Percentiles rank a stretch among this genome's conserved stretches.
Evolutionary conservation across 1,140 invertebrate species (phyloP).

Genomic region (Neodiprion lecontei): DNA sequence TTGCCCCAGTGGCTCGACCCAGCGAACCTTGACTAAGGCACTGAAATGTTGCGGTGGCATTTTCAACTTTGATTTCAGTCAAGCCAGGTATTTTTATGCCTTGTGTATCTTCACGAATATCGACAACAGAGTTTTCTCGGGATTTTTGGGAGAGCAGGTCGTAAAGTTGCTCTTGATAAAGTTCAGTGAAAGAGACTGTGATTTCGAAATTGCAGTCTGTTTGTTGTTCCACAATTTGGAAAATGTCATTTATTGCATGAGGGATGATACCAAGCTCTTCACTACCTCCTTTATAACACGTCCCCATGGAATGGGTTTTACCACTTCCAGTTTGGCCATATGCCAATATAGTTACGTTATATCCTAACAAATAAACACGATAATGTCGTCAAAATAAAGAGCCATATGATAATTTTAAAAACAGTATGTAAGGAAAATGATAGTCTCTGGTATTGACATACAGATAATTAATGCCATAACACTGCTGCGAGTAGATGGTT

Average conservation of each 20-base stretch:
- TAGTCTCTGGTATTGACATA: too few species aligned
- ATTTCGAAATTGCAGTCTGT: slow-evolving; percentile 75
- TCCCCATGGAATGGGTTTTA: slow-evolving; percentile 94
- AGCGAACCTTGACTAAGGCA: slow-evolving; percentile 77
- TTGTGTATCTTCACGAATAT: slow-evolving; percentile 83
- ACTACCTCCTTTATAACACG: slow-evolving; percentile 71
- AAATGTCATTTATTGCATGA: slow-evolving; percentile 83
- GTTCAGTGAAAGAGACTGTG: slow-evolving; percentile 77
- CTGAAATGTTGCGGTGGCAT: slow-evolving; percentile 68
- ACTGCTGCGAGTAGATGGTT: too few species aligned
- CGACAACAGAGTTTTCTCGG: slow-evolving; percentile 73
- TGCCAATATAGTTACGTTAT: slow-evolving; percentile 91
- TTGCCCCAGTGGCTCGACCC: slow-evolving; percentile 84
- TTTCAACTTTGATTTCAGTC: slow-evolving; percentile 70
- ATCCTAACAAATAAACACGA: slow-evolving; percentile 65
- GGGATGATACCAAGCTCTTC: slow-evolving; percentile 83
- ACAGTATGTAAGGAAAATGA: neutral
- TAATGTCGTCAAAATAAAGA: slow-evolving; percentile 7
- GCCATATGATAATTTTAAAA: slow-evolving; percentile 19
- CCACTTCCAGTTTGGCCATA: slow-evolving; percentile 96
- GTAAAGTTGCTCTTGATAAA: slow-evolving; percentile 80
- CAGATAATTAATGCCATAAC: too few species aligned
- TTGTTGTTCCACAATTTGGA: slow-evolving; percentile 71
- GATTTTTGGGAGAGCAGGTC: slow-evolving; percentile 77
- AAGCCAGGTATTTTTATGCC: slow-evolving; percentile 72